Conservation (phyloP, 2,113 vertebrate genomes). For the Lamprotornis superbus region DNA sequence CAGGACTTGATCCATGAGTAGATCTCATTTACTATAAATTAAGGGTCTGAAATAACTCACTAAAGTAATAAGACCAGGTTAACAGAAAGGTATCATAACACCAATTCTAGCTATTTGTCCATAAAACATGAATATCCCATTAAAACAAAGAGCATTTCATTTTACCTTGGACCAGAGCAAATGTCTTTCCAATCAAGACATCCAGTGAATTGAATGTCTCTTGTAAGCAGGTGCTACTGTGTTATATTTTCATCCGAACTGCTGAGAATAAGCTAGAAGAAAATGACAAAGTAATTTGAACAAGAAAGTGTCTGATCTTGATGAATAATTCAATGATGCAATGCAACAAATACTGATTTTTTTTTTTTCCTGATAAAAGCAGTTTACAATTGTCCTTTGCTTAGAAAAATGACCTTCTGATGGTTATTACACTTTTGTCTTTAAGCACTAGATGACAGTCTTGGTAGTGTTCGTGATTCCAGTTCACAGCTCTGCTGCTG, state of each 20-base stretch:
- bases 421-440: conserved; percentile 49
- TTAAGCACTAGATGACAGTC: conserved; percentile 42
- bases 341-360: conserved; percentile 60
- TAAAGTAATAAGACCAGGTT: neutral
- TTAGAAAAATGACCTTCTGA: conserved; percentile 62
- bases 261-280: conserved; percentile 66
- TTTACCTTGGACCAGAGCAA: conserved; percentile 44
- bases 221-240: conserved; percentile 62
- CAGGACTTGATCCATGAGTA: neutral
- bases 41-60: neutral
- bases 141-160: conserved; percentile 47
- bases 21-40: neutral
- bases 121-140: conserved; percentile 10
- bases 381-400: conserved; percentile 62
- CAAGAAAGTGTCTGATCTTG: conserved; percentile 64
- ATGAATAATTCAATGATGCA: conserved; percentile 72
- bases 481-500: neutral
- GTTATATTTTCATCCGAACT: conserved; percentile 67
- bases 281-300: conserved; percentile 72
- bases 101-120: neutral
- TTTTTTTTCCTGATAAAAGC: conserved; percentile 28
- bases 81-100: neutral
- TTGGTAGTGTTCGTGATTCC: neutral
- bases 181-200: conserved; percentile 53
- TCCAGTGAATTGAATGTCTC: conserved; percentile 52